Evolutionary conservation across 2,888 invertebrate genomes (phyloP), one percentile per base, ranked within the genome.

Genomic region (Athrips mouffetella): DNA sequence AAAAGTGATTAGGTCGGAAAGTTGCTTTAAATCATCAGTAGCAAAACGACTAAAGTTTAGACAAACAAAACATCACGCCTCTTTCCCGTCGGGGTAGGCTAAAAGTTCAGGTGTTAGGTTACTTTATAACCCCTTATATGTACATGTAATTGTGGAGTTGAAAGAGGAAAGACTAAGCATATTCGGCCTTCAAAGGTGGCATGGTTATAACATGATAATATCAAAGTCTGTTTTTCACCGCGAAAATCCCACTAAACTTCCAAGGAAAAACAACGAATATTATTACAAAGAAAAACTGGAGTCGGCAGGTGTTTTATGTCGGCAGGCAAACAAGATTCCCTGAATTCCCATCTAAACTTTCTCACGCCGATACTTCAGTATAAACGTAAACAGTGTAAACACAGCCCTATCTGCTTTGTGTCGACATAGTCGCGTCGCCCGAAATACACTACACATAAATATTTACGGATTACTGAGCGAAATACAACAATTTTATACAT

Each of bases 301-400:
- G 30, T 46, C 44, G 35, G 42, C 70, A 71, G 72, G 70, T 76
- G 70, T 67, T 73, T 63, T 67, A 64, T 67, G 67, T 74, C 68
- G 57, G 59, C 65, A 63, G 67, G 63, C 64, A 75, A 73, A 75
- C 70, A 70, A 65, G 62, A 70, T 75, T 67, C 63, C 64, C 55
- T 57, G 65, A 72, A 76, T 74, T 71, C 68, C 64, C 67, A 72
- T 73, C 67, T 67, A 68, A 76, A 79, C 70, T 80, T 80, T 81
- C 79, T 73, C 79, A 78, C 76, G 76, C 61, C 65, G n/a, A 58
- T 59, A 59, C 44, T 57, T 55, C 53, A 55, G 58, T 51, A 59
- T 73, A 70, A 75, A 73, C 65, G 71, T 53, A 54, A 57, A 58
- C 18, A 16, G 16, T 6, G n/a, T 20, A 20, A 18, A 35, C n/a